Evolutionary conservation across 2,888 invertebrate genomes (phyloP).

Genomic region (Troides aeacus): DNA sequence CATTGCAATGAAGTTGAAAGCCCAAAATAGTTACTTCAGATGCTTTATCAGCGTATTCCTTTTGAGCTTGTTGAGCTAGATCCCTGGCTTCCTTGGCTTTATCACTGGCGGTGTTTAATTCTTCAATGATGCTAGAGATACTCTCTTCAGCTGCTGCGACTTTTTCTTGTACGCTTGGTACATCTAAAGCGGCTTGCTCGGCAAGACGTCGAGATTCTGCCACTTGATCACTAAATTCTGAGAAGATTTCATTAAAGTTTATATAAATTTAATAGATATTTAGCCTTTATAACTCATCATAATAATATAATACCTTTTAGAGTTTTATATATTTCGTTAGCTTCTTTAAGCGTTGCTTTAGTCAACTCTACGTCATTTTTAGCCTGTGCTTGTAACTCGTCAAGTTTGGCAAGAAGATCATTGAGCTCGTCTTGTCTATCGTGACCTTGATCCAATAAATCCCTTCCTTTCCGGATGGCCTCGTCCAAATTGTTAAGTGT

Average conservation of each 20-base stretch:
- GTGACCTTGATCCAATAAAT: conserved; percentile 82
- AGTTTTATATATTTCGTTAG: conserved; percentile 87
- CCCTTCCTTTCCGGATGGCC: conserved; percentile 82
- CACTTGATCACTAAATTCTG: conserved; percentile 94
- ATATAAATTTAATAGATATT: no score
- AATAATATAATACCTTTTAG: conserved; percentile 76
- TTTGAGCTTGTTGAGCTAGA: conserved; percentile 88
- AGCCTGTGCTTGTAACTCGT: conserved; percentile 87
- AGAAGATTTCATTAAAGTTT: neutral
- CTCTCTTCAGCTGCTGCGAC: conserved; percentile 81
- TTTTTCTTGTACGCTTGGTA: conserved; percentile 87
- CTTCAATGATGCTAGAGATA: conserved; percentile 85
- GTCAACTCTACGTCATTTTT: conserved; percentile 91
- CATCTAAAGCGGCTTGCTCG: conserved; percentile 85
- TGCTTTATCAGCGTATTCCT: conserved; percentile 87
- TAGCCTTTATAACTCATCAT: neutral
- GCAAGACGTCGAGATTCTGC: conserved; percentile 91
- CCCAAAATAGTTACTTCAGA: conserved; percentile 77
- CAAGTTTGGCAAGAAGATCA: conserved; percentile 88
- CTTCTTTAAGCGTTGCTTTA: conserved; percentile 79
- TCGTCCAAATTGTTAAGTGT: conserved; percentile 82
- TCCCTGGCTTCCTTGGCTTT: conserved; percentile 87
- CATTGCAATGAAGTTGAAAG: neutral
- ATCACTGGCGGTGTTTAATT: conserved; percentile 86
- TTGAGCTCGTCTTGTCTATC: conserved; percentile 86